These are phyloP conservation scores for Sparus aurata DNA, from an alignment of 2,797 vertebrate species.

Conservation along the genomic window DNA sequence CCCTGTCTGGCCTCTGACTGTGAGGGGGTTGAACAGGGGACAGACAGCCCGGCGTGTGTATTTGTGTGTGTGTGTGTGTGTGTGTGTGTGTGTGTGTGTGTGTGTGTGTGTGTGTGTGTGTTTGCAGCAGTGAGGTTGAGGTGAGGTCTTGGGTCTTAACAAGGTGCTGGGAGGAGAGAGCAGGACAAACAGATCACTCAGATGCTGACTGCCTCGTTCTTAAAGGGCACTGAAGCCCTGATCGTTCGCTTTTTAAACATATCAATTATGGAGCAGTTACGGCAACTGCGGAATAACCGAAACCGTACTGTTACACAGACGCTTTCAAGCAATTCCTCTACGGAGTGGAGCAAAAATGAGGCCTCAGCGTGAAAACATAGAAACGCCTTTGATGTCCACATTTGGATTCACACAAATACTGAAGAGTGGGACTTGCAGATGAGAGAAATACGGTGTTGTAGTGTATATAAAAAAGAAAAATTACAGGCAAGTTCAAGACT, in stretches of 20 bases:
- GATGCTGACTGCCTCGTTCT: constrained; percentile 41
- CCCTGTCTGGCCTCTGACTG: constrained; percentile 80
- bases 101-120: constrained; percentile 41
- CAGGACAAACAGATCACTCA: constrained; percentile 69
- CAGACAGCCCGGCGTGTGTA: constrained; percentile 57
- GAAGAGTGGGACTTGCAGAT: not conserved
- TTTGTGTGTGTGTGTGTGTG: constrained; percentile 46
- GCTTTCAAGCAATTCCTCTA: constrained; percentile 17
- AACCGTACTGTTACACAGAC: not conserved
- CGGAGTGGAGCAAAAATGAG: constrained; percentile 13
- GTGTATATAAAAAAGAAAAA: not conserved
- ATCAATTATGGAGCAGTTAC: constrained; percentile 34
- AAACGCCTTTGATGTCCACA: constrained; percentile 7
- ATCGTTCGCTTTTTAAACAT: constrained; percentile 30
- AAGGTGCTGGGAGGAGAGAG: constrained; percentile 71
- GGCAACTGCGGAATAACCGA: constrained; percentile 12
- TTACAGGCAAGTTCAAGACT: not conserved
- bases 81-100: constrained; percentile 46
- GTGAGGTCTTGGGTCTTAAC: constrained; percentile 69
- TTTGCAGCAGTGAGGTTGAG: constrained; percentile 42
- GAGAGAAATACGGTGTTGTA: not conserved
- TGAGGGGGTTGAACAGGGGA: constrained; percentile 69
- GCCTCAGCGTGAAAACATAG: constrained; percentile 11
- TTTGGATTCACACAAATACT: constrained; percentile 24
- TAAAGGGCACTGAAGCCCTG: constrained; percentile 38